Conservation (phyloP, 2,113 vertebrate genomes). For the Apodemus speciosus region DNA sequence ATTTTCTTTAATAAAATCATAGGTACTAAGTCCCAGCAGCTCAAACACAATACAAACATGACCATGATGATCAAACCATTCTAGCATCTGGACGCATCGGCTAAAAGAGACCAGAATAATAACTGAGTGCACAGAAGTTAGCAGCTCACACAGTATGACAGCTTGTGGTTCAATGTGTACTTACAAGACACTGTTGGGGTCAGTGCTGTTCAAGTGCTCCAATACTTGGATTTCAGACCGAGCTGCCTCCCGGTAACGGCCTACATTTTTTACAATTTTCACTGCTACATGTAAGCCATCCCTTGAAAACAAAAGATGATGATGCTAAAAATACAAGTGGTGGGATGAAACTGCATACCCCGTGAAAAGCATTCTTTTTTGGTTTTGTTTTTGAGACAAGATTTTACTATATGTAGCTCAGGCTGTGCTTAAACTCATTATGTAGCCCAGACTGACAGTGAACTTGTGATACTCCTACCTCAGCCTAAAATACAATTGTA, state of each 20-base stretch:
- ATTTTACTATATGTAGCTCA: background rate
- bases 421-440: background rate
- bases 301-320: slow-evolving; percentile 82
- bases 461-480: background rate
- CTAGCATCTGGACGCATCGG: slow-evolving; percentile 95
- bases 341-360: background rate
- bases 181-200: slow-evolving; percentile 89
- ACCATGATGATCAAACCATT: slow-evolving; percentile 98
- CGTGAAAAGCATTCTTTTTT: background rate
- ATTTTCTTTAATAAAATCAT: slow-evolving; percentile 97
- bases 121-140: slow-evolving; percentile 7
- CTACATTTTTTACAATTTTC: slow-evolving; percentile 99
- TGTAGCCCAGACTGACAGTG: background rate
- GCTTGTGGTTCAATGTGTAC: slow-evolving; percentile 66
- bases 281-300: slow-evolving; percentile 92
- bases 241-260: slow-evolving; percentile 96
- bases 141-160: background rate
- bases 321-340: background rate
- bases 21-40: slow-evolving; percentile 97
- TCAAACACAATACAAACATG: slow-evolving; percentile 97
- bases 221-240: slow-evolving; percentile 96
- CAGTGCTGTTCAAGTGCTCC: slow-evolving; percentile 92
- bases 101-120: slow-evolving; percentile 82
- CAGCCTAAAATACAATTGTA: slow-evolving; percentile 18
- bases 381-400: background rate